Evolutionary conservation across 2,888 invertebrate genomes (phyloP).

Genomic region (Chrysolina haemoptera): DNA sequence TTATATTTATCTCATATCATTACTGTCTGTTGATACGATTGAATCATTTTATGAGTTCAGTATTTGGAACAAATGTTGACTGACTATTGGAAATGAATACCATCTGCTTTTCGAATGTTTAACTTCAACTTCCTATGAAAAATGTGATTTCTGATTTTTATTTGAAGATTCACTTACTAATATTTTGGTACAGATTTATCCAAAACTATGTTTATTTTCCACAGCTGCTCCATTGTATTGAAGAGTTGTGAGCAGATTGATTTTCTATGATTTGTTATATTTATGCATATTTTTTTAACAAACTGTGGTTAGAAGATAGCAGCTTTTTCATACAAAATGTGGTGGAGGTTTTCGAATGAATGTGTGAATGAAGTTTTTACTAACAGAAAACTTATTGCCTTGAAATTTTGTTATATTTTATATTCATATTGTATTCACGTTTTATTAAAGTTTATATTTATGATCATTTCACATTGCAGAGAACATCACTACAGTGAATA

Average conservation of each 20-base stretch:
- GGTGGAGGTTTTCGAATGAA: constrained; percentile 64
- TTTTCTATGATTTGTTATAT: constrained; percentile 44
- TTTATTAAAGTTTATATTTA: constrained; percentile 65
- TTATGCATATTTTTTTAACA: constrained; percentile 41
- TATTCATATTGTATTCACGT: constrained; percentile 67
- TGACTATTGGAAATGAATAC: constrained; percentile 13
- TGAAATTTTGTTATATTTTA: constrained; percentile 66
- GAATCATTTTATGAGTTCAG: constrained; percentile 21
- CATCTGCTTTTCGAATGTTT: not conserved
- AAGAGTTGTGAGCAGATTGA: constrained; percentile 39
- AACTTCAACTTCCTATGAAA: constrained; percentile 10
- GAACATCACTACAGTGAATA: constrained; percentile 65
- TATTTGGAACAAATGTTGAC: constrained; percentile 36
- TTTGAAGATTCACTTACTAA: not conserved
- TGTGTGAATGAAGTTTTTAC: constrained; percentile 50
- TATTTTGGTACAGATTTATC: constrained; percentile 17
- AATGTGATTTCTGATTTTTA: not conserved
- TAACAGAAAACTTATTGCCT: constrained; percentile 61
- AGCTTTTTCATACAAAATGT: constrained; percentile 59
- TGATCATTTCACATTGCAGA: constrained; percentile 63
- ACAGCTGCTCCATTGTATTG: constrained; percentile 39
- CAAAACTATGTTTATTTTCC: constrained; percentile 25
- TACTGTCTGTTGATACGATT: constrained; percentile 39
- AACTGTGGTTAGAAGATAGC: constrained; percentile 52
- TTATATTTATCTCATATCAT: constrained; percentile 48